phyloP scores from a whole-genome alignment of 2,888 invertebrate species.

The Oscheius sp. region DNA sequence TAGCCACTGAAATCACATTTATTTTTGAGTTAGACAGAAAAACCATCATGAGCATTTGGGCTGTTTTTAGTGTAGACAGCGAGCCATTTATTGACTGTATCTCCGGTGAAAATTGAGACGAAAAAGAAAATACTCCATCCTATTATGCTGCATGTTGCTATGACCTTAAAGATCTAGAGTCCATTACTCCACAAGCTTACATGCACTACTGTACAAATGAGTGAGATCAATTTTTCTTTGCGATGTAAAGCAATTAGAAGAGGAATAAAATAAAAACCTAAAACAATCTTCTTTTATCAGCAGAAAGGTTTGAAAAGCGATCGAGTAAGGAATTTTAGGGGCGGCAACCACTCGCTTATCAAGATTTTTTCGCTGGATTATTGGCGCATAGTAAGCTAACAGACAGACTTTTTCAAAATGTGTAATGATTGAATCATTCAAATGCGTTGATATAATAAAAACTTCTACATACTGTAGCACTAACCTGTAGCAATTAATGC shows the following conservation, averaged over 20 bases:
- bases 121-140: slow-evolving; percentile 28
- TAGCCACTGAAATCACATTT: slow-evolving; percentile 11
- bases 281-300: background rate
- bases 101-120: slow-evolving; percentile 9
- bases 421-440: too few species aligned
- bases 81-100: slow-evolving; percentile 14
- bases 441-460: too few species aligned
- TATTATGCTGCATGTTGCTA: slow-evolving; percentile 2
- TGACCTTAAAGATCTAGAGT: background rate
- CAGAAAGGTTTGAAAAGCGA: too few species aligned
- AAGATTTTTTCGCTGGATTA: too few species aligned
- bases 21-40: background rate
- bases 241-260: slow-evolving; percentile 3
- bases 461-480: too few species aligned
- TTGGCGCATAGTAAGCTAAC: too few species aligned
- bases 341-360: too few species aligned
- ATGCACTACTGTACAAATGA: slow-evolving; percentile 13
- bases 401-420: too few species aligned
- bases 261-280: slow-evolving; percentile 15
- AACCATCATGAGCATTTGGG: slow-evolving; percentile 8
- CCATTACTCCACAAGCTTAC: background rate
- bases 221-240: slow-evolving; percentile 6
- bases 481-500: slow-evolving; percentile 26
- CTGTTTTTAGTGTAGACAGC: slow-evolving; percentile 14
- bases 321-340: too few species aligned